Conservation (phyloP, 2,113 vertebrate species). For the Oncorhynchus mykiss region DNA sequence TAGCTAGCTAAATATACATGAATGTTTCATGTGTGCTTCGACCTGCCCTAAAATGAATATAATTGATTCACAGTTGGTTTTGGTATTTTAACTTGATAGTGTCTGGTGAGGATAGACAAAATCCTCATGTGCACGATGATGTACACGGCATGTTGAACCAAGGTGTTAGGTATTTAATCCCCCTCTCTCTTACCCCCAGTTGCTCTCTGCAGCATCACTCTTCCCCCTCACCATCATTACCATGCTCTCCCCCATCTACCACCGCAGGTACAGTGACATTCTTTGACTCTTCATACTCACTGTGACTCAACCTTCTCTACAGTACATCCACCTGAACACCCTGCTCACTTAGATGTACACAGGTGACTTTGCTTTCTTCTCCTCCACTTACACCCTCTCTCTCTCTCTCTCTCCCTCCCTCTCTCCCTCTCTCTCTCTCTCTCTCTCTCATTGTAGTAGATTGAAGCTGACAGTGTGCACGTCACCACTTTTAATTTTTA, state of each 20-base stretch:
- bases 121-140: no score
- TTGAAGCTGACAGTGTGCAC: conserved; percentile 53
- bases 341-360: not conserved
- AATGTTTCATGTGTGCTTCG: no score
- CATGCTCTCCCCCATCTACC: not conserved
- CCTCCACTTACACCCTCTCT: not conserved
- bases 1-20: no score
- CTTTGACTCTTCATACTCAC: not conserved
- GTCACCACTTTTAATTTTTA: conserved; percentile 72
- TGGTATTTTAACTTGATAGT: no score
- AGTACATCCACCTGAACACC: not conserved
- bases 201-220: not conserved
- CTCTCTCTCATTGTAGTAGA: conserved; percentile 31
- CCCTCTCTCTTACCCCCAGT: not conserved
- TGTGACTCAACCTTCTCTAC: not conserved
- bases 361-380: not conserved
- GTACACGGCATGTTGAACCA: no score
- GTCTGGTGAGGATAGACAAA: no score
- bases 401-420: conserved; percentile 7
- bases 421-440: not conserved
- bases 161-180: not conserved
- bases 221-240: not conserved
- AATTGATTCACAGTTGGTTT: no score
- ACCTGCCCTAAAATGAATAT: no score
- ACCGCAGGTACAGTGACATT: not conserved